A percentile compares a stretch with the other conserved stretches of the same genome.
These are phyloP conservation scores for Neotoxoptera formosana DNA, from an alignment of 1,140 invertebrate species.

Conservation along the genomic window DNA sequence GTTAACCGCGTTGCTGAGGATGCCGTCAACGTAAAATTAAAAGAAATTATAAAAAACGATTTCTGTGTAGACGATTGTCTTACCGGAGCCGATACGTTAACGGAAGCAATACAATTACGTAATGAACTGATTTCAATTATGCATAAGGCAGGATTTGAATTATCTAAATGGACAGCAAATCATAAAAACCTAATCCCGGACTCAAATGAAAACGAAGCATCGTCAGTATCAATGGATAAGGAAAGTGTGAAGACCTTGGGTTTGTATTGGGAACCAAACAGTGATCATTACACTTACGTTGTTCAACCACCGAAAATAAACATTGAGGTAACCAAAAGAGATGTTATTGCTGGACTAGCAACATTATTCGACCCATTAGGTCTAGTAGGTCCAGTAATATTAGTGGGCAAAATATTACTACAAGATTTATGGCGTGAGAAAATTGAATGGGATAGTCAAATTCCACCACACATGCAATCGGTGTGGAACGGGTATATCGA, in stretches of 20 bases:
- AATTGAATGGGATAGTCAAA: conserved; percentile 62
- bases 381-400: conserved; percentile 60
- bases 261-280: conserved; percentile 2
- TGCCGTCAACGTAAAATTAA: neutral
- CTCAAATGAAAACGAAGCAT: neutral
- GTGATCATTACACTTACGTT: neutral
- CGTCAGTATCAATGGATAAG: neutral
- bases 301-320: neutral
- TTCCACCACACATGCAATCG: conserved; percentile 59
- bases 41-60: conserved; percentile 35
- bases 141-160: conserved; percentile 51
- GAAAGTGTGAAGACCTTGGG: conserved; percentile 38
- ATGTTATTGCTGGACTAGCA: conserved; percentile 59
- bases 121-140: conserved; percentile 12
- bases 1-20: conserved; percentile 44
- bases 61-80: conserved; percentile 58
- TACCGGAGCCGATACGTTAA: conserved; percentile 28
- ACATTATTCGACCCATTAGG: conserved; percentile 62
- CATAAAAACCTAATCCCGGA: conserved; percentile 56
- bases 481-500: conserved; percentile 60
- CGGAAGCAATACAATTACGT: conserved; percentile 24
- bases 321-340: conserved; percentile 17
- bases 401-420: conserved; percentile 59
- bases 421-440: conserved; percentile 58
- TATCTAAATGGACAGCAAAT: conserved; percentile 45